Base-by-base conservation (phyloP, 2,113 vertebrate genomes). In the Carassius gibelio region DNA sequence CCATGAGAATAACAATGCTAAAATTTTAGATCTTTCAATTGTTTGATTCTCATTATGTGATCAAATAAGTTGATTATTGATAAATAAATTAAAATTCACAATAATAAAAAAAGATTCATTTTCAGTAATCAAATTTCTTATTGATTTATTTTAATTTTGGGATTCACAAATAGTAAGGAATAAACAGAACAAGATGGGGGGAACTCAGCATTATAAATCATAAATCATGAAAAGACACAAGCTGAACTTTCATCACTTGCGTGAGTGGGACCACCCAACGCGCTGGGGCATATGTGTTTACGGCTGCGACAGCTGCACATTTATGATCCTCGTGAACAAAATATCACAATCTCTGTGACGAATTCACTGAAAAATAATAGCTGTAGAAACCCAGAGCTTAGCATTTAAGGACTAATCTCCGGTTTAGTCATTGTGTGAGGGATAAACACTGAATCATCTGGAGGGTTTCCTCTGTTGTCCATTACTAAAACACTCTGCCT, bases 331-430 rank as follows among this genome's bases (percentile, higher is more conserved):
- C 50, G 79, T 50, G 23, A 50, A 68, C 62, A 68, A 10, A 68
- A 82, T 82, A 55, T 57, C 66, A 34, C 62, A 82, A 55, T 82
- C 66, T 82, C 66, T 71, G 61, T 66, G 64, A 71, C 45, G 30
- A 71, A 82, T 71, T 71, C 30, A 23, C 48, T 38, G 30, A 57
- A 38, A 82, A 71, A 82, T 50, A 50, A 81, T 66, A 10, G 61
- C 42, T 48, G 62, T 17, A 68, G 61, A 82, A 71, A 19, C 81
- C 64, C 26, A 34, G 48, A 82, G 81, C 50, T 69, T 82, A 82
- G 64, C 48, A 26, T 57, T 55, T 82, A 78, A 78, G n/a, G 75
- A 57, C 55, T 59, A 69, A 82, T 45, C 81, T 71, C 10, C 17
- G 23, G 15, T 82, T 69, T 71, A 82, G 7, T 26, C 17, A 55